phyloP scores from a whole-genome alignment of 2,888 invertebrate species.

The Lasioglossum zephyrum region DNA sequence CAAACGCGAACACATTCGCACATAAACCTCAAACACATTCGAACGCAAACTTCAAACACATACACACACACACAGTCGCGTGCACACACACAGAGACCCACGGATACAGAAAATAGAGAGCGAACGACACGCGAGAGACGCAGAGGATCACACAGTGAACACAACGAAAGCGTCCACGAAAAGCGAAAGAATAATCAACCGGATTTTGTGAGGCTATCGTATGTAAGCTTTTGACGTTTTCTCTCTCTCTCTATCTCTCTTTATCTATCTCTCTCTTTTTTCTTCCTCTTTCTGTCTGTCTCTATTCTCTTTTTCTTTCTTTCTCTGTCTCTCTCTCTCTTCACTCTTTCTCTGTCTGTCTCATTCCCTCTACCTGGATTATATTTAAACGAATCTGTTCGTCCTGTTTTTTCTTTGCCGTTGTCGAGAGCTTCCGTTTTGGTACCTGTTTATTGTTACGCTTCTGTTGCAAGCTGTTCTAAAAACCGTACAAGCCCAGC shows the following conservation, averaged over 20 bases:
- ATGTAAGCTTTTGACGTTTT: constrained; percentile 69
- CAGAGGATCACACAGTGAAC: constrained; percentile 49
- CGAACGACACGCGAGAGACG: constrained; percentile 46
- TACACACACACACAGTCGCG: not conserved
- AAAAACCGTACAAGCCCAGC: constrained; percentile 35
- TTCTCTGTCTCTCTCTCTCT: not conserved
- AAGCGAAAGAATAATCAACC: constrained; percentile 47
- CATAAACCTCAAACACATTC: not conserved
- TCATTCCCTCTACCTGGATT: constrained; percentile 35
- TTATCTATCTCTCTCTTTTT: not conserved
- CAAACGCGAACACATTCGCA: not conserved
- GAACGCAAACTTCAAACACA: not conserved
- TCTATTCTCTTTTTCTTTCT: not conserved
- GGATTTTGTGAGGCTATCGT: constrained; percentile 55
- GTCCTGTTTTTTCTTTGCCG: constrained; percentile 45
- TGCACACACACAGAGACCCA: not conserved
- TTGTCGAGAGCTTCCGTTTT: constrained; percentile 63
- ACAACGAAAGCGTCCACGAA: constrained; percentile 45
- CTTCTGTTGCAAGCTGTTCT: constrained; percentile 72
- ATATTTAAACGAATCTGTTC: constrained; percentile 50
- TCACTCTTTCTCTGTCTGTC: constrained; percentile 10
- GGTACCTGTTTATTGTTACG: constrained; percentile 52
- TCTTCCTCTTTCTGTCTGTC: not conserved
- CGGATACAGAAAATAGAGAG: constrained; percentile 2
- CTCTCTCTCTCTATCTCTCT: not conserved